Base-by-base conservation (phyloP, 2,797 vertebrate species). In the Cyprinodon diabolis region DNA sequence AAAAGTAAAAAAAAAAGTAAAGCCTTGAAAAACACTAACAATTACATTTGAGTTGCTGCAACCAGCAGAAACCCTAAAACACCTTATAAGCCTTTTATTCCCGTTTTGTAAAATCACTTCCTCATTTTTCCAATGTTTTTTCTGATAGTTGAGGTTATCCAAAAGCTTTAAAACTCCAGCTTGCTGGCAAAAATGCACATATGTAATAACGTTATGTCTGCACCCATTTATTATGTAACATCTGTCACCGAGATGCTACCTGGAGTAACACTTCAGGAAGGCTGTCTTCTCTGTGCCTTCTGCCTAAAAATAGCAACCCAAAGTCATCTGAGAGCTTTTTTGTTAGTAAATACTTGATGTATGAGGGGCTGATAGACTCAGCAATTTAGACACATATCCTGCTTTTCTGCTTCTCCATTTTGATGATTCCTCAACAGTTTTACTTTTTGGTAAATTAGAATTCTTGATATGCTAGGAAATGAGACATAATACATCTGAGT, bases 281-380 rank as follows among this genome's bases (percentile, higher is more conserved):
- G 76, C 79, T 75, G 75, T 86, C 86, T 84, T 68, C 56, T 80
- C 78, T 62, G 80, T 85, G 78, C 76, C 74, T 88, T 79, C 71
- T 62, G 37, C 86, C 79, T 78, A 81, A 76, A 88, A 90, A 92
- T 84, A 90, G 84, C 78, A 82, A 60, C 69, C 47, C 76, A 72
- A 79, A 85, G 82, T 89, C 87, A 84, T 76, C 68, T 17, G 0
- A 78, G 75, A 70, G 72, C 72, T 67, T 17, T 43, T 78, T 69
- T 21, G 58, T 80, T 83, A 76, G 84, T 82, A 85, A 87, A 87
- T 84, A 80, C 54, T 62, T 68, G 55, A 78, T 79, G 78, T 66
- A 85, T 71, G 68, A 66, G 23, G 51, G 66, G 68, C 66, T 75
- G 76, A 77, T 68, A 76, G 69, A 88, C 81, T 87, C 89, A 84